These are phyloP conservation scores for Cossypha polioptera DNA, from an alignment of 2,797 vertebrate genomes.

Conservation along the genomic window DNA sequence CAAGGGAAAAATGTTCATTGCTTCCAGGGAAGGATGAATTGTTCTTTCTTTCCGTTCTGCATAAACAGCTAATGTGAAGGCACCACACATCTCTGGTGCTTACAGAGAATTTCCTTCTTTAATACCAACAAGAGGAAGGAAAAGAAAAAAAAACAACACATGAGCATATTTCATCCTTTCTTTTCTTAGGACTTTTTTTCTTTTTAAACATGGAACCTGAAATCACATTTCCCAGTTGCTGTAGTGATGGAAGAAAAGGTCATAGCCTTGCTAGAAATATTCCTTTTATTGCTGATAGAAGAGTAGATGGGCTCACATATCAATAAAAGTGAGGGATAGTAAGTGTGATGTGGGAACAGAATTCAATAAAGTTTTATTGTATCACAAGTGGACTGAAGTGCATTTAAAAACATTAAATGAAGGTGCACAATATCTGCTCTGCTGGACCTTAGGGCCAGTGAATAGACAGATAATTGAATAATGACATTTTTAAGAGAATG, in stretches of 20 bases:
- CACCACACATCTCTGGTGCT: not conserved
- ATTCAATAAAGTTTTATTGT: constrained; percentile 64
- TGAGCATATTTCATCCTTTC: not conserved
- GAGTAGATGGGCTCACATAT: constrained; percentile 30
- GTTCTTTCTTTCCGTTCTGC: not conserved
- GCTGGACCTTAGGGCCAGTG: constrained; percentile 31
- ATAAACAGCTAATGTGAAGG: not conserved
- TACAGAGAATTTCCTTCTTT: not conserved
- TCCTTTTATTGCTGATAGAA: constrained; percentile 43
- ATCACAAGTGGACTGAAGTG: constrained; percentile 44
- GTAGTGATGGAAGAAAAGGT: constrained; percentile 26
- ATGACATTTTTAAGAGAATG: constrained; percentile 46
- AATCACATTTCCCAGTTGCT: not conserved
- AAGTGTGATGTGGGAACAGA: constrained; percentile 45
- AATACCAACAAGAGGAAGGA: not conserved
- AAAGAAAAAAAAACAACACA: not conserved
- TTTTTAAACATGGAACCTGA: not conserved
- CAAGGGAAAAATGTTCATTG: not conserved
- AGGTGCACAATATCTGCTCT: constrained; percentile 17
- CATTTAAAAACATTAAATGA: constrained; percentile 57
- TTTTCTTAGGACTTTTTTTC: not conserved
- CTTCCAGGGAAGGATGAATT: not conserved
- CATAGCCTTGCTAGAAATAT: constrained; percentile 25
- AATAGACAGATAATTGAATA: constrained; percentile 60
- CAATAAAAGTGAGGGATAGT: constrained; percentile 42